These are phyloP conservation scores for Triops cancriformis DNA, from an alignment of 1,140 invertebrate genomes.

Conservation along the genomic window DNA sequence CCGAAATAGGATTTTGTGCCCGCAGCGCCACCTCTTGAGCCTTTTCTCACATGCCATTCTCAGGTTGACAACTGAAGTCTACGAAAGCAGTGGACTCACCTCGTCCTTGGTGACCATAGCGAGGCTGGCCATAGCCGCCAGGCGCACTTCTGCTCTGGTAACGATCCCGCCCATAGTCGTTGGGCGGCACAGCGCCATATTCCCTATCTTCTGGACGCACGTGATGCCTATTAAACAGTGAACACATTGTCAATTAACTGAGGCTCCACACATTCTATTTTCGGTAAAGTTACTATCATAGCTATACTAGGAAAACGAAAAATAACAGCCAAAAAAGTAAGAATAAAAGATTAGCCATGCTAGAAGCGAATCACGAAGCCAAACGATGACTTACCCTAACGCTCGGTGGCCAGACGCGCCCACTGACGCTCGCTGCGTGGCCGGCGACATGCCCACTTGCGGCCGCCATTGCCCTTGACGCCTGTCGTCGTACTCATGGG, in stretches of 20 bases:
- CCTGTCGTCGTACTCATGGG: conserved; percentile 59
- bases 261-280: not conserved
- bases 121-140: conserved; percentile 19
- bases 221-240: not conserved
- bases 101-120: not conserved
- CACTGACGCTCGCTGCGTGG: conserved; percentile 51
- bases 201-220: conserved; percentile 21
- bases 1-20: too few relatives aligned
- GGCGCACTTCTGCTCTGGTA: conserved; percentile 20
- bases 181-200: conserved; percentile 31
- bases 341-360: too few relatives aligned
- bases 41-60: too few relatives aligned
- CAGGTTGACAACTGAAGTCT: too few relatives aligned
- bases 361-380: too few relatives aligned
- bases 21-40: too few relatives aligned
- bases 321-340: too few relatives aligned
- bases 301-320: too few relatives aligned
- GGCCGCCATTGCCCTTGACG: conserved; percentile 54
- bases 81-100: not conserved
- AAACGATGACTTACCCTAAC: conserved; percentile 41
- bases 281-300: too few relatives aligned
- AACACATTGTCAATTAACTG: too few relatives aligned
- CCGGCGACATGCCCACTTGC: conserved; percentile 59
- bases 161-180: conserved; percentile 15
- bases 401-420: conserved; percentile 59